Evolutionary conservation across 2,113 vertebrate species (phyloP).

Genomic region (Merops nubicus): DNA sequence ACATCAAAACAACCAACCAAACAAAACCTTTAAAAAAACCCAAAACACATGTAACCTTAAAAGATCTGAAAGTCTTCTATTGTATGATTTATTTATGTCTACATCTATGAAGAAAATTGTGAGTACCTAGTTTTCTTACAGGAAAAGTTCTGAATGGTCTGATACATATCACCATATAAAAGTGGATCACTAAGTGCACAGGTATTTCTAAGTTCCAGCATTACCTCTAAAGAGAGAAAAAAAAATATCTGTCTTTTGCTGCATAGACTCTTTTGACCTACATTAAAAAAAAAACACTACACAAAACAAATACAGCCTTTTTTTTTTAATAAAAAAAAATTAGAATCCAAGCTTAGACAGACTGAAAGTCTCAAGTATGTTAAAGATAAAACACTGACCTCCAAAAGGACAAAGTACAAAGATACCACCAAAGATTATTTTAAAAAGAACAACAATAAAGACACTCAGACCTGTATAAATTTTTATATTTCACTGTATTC

Average conservation of each 20-base stretch:
- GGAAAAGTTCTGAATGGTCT: background rate
- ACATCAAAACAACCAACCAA: background rate
- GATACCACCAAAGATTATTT: background rate
- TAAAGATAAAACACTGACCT: background rate
- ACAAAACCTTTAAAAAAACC: background rate
- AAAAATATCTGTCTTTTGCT: background rate
- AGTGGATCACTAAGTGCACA: background rate
- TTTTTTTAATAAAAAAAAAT: background rate
- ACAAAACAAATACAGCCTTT: background rate
- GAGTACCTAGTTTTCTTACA: background rate
- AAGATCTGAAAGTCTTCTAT: background rate
- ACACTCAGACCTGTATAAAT: background rate
- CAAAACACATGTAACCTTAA: background rate
- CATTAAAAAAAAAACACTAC: background rate
- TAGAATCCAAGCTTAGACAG: background rate
- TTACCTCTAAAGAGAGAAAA: background rate
- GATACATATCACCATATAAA: background rate
- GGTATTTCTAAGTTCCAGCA: background rate
- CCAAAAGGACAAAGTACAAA: background rate
- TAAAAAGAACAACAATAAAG: accelerated
- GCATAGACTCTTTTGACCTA: background rate
- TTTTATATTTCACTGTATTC: background rate
- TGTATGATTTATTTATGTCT: background rate
- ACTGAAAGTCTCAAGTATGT: background rate
- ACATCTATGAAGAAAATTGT: background rate